Conservation (phyloP, 1,140 invertebrate species). For the Sipha flava region DNA sequence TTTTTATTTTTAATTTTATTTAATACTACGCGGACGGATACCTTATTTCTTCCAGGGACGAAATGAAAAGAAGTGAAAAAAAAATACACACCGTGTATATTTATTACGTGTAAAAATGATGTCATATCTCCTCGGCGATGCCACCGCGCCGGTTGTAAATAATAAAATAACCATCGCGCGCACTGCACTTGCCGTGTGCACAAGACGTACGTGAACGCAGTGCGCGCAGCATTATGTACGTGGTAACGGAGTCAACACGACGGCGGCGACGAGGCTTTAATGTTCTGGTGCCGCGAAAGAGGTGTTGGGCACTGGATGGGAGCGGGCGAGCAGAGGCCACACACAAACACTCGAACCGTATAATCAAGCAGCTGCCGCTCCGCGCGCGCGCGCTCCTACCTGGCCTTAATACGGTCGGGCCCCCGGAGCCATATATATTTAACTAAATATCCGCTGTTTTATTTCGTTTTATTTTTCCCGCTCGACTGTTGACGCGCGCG, state of each 20-base stretch:
- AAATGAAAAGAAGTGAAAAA: neutral
- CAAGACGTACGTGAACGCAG: too few relatives aligned
- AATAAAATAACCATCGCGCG: slow-evolving; percentile 16
- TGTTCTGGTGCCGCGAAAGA: slow-evolving; percentile 28
- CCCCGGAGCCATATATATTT: neutral
- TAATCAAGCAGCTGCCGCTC: slow-evolving; percentile 28
- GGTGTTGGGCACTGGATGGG: neutral
- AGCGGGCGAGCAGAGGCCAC: neutral
- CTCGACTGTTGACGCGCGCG: neutral
- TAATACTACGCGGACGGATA: neutral
- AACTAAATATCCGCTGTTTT: neutral
- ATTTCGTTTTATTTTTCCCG: neutral
- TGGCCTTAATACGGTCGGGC: slow-evolving; percentile 1
- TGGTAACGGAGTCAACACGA: too few relatives aligned
- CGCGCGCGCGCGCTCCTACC: neutral
- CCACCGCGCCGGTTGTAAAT: slow-evolving; percentile 18
- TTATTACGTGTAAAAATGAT: slow-evolving; percentile 27
- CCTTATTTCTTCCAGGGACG: neutral
- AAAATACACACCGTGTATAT: neutral
- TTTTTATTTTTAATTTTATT: neutral
- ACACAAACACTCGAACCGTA: slow-evolving; percentile 27
- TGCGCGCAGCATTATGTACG: too few relatives aligned
- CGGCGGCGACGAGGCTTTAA: slow-evolving; percentile 4
- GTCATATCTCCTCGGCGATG: slow-evolving; percentile 5
- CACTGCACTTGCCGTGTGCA: neutral